phyloP scores from a whole-genome alignment of 2,888 invertebrate species.

The Desoria tigrina region DNA sequence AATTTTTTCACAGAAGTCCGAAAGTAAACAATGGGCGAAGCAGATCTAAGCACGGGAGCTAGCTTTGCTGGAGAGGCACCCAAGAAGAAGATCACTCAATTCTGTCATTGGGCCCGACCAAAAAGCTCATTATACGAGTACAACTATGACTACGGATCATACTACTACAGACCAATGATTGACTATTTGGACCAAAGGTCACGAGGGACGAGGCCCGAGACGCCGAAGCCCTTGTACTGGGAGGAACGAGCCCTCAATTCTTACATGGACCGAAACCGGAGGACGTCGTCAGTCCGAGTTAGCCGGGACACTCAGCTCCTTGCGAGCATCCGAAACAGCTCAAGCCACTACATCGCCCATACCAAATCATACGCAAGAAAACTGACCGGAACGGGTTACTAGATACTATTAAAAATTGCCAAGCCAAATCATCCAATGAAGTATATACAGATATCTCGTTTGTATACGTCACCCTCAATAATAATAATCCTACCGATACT shows the following conservation, averaged over 20 bases:
- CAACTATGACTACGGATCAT: slow-evolving; percentile 81
- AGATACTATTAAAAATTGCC: slow-evolving; percentile 5
- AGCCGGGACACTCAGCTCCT: slow-evolving; percentile 45
- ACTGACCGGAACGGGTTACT: slow-evolving; percentile 31
- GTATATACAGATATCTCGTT: no score
- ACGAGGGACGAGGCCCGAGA: slow-evolving; percentile 40
- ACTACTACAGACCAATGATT: slow-evolving; percentile 84
- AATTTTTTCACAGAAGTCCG: slow-evolving; percentile 26
- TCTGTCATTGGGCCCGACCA: slow-evolving; percentile 51
- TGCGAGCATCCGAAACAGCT: slow-evolving; percentile 47
- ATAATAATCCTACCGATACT: no score
- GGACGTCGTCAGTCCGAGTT: slow-evolving; percentile 39
- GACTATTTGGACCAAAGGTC: slow-evolving; percentile 68
- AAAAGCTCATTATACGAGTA: slow-evolving; percentile 59
- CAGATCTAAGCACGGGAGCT: slow-evolving; percentile 31
- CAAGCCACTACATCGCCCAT: slow-evolving; percentile 51
- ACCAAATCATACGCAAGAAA: slow-evolving; percentile 50
- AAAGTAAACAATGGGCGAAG: slow-evolving; percentile 46
- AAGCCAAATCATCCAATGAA: slow-evolving; percentile 12
- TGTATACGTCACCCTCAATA: no score
- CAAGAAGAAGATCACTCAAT: slow-evolving; percentile 47
- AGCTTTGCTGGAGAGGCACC: slow-evolving; percentile 51
- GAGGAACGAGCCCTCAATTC: slow-evolving; percentile 50
- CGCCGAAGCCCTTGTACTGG: slow-evolving; percentile 49
- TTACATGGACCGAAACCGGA: slow-evolving; percentile 47